Percentiles rank a stretch among this genome's conserved stretches.
These are phyloP conservation scores for Polydrusus tereticollis DNA, from an alignment of 2,888 invertebrate species.

Conservation along the genomic window DNA sequence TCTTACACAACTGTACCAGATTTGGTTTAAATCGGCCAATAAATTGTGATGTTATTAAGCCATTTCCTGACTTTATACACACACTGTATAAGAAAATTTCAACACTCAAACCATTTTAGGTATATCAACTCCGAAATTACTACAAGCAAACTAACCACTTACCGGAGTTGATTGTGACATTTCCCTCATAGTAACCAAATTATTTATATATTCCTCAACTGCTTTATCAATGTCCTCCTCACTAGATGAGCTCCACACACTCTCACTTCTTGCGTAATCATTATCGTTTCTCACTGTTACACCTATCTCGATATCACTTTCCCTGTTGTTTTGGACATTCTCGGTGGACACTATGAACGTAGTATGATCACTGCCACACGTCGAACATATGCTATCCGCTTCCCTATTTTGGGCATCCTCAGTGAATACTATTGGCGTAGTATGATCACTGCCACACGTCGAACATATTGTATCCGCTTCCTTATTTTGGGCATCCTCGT, in stretches of 20 bases:
- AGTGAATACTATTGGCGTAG: neutral
- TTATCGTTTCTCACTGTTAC: neutral
- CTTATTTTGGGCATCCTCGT: neutral
- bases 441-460: neutral
- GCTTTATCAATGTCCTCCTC: conserved; percentile 17
- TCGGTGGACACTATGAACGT: neutral
- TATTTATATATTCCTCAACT: conserved; percentile 13
- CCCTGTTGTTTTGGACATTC: too few relatives aligned
- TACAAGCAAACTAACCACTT: conserved; percentile 16
- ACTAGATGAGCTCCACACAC: neutral
- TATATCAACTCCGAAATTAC: too few relatives aligned
- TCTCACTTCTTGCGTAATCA: neutral
- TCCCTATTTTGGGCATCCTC: neutral
- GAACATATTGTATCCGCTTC: neutral
- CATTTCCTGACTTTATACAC: too few relatives aligned
- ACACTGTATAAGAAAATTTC: too few relatives aligned
- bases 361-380: neutral
- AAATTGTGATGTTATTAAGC: too few relatives aligned
- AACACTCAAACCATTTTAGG: too few relatives aligned
- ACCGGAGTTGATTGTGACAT: conserved; percentile 32
- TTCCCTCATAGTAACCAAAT: conserved; percentile 22
- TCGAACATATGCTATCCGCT: neutral
- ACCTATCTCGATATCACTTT: neutral
- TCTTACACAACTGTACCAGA: too few relatives aligned
- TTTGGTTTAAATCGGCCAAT: too few relatives aligned